These are phyloP conservation scores for Parnassius orleans DNA, from an alignment of 2,888 invertebrate genomes.

Conservation along the genomic window DNA sequence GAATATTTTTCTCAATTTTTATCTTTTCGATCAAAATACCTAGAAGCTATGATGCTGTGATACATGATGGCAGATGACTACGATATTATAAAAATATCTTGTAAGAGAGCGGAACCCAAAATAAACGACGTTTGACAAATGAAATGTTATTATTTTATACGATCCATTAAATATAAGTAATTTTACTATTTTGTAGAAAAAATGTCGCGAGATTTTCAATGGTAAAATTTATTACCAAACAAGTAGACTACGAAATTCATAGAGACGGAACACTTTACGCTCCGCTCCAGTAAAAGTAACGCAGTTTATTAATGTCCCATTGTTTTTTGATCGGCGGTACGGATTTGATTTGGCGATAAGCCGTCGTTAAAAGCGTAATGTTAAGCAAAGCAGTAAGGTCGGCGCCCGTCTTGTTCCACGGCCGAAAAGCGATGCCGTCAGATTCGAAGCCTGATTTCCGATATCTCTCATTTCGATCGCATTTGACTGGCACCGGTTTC, in stretches of 20 bases:
- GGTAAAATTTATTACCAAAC: slow-evolving; percentile 22
- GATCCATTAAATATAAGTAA: too few relatives aligned
- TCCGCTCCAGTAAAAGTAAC: slow-evolving; percentile 54
- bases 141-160: too few relatives aligned
- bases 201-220: not conserved
- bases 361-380: slow-evolving; percentile 69
- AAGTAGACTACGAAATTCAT: slow-evolving; percentile 39
- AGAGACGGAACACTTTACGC: slow-evolving; percentile 65
- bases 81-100: too few relatives aligned
- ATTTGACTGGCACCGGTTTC: slow-evolving; percentile 54
- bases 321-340: slow-evolving; percentile 71
- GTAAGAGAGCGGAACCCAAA: too few relatives aligned
- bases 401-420: slow-evolving; percentile 56
- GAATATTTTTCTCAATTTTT: too few relatives aligned
- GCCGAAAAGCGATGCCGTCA: slow-evolving; percentile 57
- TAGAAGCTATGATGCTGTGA: too few relatives aligned
- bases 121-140: too few relatives aligned
- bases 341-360: slow-evolving; percentile 71
- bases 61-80: too few relatives aligned
- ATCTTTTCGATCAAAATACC: too few relatives aligned
- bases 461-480: slow-evolving; percentile 66
- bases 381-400: slow-evolving; percentile 59
- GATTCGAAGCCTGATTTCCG: slow-evolving; percentile 59
- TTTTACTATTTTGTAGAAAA: too few relatives aligned
- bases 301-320: slow-evolving; percentile 73